Evolutionary conservation across 2,888 invertebrate genomes (phyloP).

Genomic region (Lasioglossum figueresi): DNA sequence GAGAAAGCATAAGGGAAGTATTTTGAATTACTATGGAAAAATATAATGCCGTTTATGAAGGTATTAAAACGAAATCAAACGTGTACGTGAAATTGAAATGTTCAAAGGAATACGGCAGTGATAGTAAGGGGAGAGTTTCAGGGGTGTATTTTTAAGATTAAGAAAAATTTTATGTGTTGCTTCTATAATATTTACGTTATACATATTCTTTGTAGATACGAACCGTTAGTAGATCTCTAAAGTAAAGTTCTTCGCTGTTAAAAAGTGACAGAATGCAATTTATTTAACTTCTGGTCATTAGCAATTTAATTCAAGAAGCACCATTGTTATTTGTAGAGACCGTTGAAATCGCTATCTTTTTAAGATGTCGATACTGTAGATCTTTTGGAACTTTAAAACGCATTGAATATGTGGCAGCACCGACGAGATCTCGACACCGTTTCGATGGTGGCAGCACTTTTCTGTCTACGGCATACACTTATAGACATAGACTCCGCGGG

Average conservation of each 20-base stretch:
- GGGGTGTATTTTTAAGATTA: background rate
- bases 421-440: too few species aligned
- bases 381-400: background rate
- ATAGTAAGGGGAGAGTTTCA: background rate
- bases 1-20: background rate
- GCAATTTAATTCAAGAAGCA: background rate
- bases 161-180: too few species aligned
- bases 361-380: background rate
- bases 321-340: background rate
- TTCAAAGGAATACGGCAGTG: background rate
- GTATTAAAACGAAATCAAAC: too few species aligned
- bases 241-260: background rate
- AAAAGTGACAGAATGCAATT: background rate
- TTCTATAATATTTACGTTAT: too few species aligned
- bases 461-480: too few species aligned
- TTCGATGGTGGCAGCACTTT: too few species aligned
- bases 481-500: too few species aligned
- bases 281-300: background rate
- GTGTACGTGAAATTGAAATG: background rate
- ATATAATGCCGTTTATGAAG: background rate
- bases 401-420: background rate
- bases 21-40: background rate
- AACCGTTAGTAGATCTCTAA: too few species aligned
- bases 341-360: background rate
- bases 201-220: too few species aligned